Evolutionary conservation across 2,113 vertebrate genomes (phyloP), one percentile per base, ranked within the genome.

Genomic region (Oncorhynchus kisutch): DNA sequence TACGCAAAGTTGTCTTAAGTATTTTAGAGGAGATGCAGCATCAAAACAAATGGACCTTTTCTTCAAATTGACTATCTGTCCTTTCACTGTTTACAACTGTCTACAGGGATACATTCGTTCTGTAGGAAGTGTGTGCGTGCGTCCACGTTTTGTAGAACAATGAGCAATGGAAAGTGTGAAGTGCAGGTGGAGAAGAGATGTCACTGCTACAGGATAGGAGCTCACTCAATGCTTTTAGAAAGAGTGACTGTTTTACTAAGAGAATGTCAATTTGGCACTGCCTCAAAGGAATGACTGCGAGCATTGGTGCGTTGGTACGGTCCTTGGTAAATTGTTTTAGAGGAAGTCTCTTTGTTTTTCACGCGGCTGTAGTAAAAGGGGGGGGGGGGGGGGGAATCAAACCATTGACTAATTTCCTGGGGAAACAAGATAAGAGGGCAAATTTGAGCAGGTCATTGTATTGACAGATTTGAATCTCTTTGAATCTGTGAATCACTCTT

Each of bases 341-440:
- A 73, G 57, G 29, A 25, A 27, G 31, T 34, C 22, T 73, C n/a
- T 73, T 73, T 73, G 72, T 64, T 65, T 45, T 39, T 48, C 31
- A 31, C 31, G 20, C 13, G 8, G 22, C 27, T 5, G 8, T 27
- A 20, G 57, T 64, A 7, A 73, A 24, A 73, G 9, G 18, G 22
- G 16, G 72, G 57, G 72, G 59, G 9, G 18, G 22, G 16, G 72
- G 57, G 72, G 59, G 65, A 65, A 64, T 73, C 34, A 64, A 48
- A 34, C 57, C 65, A 14, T 20, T 14, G 12, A 73, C n/a, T 45
- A 57, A 65, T 78, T 78, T 59, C 70, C 73, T 74, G 74, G 66
- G 25, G 59, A 72, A 77, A 80, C 49, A 39, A 69, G 69, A 85
- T 85, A 76, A 82, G 49, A 49, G 59, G 0, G 27, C 14, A 18